Evolutionary conservation across 92 coral and sea anemone genomes (phyloP), one percentile per base, ranked within the genome.

Genomic region (Zoanthus gigantus): DNA sequence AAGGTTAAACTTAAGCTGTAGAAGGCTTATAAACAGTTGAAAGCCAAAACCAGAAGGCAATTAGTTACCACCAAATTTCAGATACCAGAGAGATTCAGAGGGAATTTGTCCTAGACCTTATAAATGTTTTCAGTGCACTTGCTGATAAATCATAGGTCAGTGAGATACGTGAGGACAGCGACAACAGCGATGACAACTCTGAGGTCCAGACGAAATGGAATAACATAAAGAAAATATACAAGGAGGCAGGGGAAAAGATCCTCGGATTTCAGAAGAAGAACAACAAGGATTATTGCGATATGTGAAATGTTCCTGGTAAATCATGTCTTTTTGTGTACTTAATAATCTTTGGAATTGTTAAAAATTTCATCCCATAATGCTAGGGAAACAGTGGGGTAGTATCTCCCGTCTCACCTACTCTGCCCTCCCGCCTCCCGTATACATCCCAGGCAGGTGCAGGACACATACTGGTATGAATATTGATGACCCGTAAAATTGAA

Each of bases 121-220:
- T 34, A 69, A 17, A 69, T 69, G 37, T 6, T 69, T 69, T 69
- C 74, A n/a, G 74, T 69, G 74, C 74, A 69, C 74, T 69, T 23
- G 42, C 44, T 13, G 74, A 69, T 31, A 31, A 69, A 69, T 17
- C 74, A 23, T n/a, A 42, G 74, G 74, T 69, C 32, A 69, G 34
- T 69, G 32, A 28, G 44, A 42, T 11, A 69, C 18, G 34, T 69
- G 54, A 50, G 54, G 54, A 50, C 54, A 28, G 29, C 34, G 74
- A 23, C 74, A 69, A 69, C 74, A 69, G 31, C 42, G 14, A 69
- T 69, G 74, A 69, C 74, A 28, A 69, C 74, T 69, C 44, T 23
- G 74, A 69, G 34, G 74, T 69, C 74, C 42, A 69, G 74, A 9
- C 42, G 34, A 69, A 69, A 69, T 69, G 34, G 74, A 69, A 69